Conservation (phyloP, 2,797 vertebrate species). For the Pelodytes ibericus region DNA sequence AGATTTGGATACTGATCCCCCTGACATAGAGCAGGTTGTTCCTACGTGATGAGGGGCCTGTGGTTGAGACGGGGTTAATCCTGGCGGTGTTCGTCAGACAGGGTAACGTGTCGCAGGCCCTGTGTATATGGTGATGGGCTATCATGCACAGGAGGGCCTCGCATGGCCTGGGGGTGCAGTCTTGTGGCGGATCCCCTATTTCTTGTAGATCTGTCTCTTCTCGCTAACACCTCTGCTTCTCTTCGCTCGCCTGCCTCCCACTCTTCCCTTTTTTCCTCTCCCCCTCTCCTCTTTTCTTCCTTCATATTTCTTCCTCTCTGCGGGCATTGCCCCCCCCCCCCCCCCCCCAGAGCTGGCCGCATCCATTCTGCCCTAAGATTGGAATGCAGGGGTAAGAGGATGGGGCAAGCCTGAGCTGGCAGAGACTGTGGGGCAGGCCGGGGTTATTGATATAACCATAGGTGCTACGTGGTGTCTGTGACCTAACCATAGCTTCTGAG, state of each 20-base stretch:
- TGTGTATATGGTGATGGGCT: background rate
- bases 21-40: conserved; percentile 8
- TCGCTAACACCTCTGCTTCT: background rate
- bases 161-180: too few relatives aligned
- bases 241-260: background rate
- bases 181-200: background rate
- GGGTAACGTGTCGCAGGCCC: background rate
- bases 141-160: background rate
- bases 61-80: conserved; percentile 14
- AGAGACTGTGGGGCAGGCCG: too few relatives aligned
- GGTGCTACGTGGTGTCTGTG: too few relatives aligned
- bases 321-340: too few relatives aligned
- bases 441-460: too few relatives aligned
- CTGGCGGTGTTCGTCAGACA: background rate
- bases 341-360: background rate
- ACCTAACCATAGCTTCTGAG: too few relatives aligned
- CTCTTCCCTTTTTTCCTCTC: background rate
- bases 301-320: background rate
- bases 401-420: too few relatives aligned
- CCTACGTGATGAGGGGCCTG: conserved; percentile 16
- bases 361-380: background rate
- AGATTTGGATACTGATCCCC: background rate
- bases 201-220: conserved; percentile 10
- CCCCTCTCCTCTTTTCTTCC: background rate
- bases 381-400: background rate